phyloP scores from a whole-genome alignment of 2,113 vertebrate species.

The Elephantulus edwardii region DNA sequence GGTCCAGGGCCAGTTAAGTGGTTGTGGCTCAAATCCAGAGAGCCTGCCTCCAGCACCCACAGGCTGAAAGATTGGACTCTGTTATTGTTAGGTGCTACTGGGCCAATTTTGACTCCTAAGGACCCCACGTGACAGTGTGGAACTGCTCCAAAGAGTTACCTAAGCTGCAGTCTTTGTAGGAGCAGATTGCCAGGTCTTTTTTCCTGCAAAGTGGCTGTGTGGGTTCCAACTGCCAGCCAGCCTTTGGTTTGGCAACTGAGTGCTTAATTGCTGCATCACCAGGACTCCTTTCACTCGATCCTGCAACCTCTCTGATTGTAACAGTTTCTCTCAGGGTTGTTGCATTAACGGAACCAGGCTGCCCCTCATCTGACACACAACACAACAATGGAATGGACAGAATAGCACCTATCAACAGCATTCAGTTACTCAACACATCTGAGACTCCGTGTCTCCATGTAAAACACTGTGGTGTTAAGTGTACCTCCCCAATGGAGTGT shows the following conservation, averaged over 20 bases:
- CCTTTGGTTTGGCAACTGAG: neutral
- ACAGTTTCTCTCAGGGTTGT: neutral
- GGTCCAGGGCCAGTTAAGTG: too few relatives aligned
- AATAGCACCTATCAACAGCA: too few relatives aligned
- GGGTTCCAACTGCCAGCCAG: neutral
- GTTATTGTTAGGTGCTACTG: neutral
- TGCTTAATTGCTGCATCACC: neutral
- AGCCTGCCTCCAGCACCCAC: too few relatives aligned
- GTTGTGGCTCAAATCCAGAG: too few relatives aligned
- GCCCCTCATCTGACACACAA: too few relatives aligned
- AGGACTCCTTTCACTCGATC: neutral
- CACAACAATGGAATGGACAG: too few relatives aligned
- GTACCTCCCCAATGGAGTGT: too few relatives aligned
- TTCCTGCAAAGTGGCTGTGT: neutral
- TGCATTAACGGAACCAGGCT: too few relatives aligned
- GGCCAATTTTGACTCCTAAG: neutral
- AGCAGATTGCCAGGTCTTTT: neutral
- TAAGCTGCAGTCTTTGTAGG: neutral
- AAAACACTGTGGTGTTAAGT: too few relatives aligned
- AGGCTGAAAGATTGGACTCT: neutral
- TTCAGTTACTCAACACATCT: too few relatives aligned
- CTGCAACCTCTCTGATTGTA: fast-evolving
- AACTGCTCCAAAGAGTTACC: neutral
- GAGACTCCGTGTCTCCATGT: too few relatives aligned
- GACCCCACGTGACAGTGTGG: neutral